Evolutionary conservation across 2,888 invertebrate genomes (phyloP).

Genomic region (Drosophila eohydei): DNA sequence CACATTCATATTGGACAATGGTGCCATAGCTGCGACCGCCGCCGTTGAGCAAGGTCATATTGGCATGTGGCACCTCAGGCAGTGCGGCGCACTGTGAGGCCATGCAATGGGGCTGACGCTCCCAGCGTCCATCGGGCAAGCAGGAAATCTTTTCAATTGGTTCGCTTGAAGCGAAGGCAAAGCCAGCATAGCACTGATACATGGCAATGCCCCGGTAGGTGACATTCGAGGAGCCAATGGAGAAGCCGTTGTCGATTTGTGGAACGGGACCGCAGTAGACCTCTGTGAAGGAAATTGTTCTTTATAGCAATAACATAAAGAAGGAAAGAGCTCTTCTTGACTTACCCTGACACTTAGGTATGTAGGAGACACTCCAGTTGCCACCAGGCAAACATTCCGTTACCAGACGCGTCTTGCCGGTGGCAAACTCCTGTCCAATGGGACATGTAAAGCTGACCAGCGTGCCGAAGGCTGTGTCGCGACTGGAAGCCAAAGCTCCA

Average conservation of each 20-base stretch:
- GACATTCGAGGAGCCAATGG: conserved; percentile 97
- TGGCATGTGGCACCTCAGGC: conserved; percentile 94
- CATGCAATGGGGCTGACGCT: conserved; percentile 95
- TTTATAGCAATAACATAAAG: not conserved
- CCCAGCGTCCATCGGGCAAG: conserved; percentile 95
- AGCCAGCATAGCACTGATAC: conserved; percentile 98
- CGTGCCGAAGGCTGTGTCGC: conserved; percentile 96
- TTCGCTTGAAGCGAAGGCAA: conserved; percentile 94
- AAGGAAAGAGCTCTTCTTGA: not conserved
- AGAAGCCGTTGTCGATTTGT: conserved; percentile 98
- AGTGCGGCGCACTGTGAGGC: conserved; percentile 96
- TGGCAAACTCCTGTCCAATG: conserved; percentile 96
- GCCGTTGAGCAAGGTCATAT: conserved; percentile 94
- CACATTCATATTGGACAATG: conserved; percentile 96
- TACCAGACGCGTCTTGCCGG: conserved; percentile 92
- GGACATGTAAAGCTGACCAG: conserved; percentile 96
- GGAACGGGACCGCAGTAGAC: conserved; percentile 99
- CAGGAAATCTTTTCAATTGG: conserved; percentile 96
- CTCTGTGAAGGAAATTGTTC: conserved; percentile 85
- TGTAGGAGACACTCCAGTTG: conserved; percentile 96
- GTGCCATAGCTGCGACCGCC: conserved; percentile 97
- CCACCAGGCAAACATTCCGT: conserved; percentile 95
- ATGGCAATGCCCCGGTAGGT: conserved; percentile 96
- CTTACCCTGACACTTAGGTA: conserved; percentile 95
- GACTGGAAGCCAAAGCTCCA: conserved; percentile 94